Conservation (phyloP, 2,888 invertebrate genomes). For the Teleogryllus oceanicus region DNA sequence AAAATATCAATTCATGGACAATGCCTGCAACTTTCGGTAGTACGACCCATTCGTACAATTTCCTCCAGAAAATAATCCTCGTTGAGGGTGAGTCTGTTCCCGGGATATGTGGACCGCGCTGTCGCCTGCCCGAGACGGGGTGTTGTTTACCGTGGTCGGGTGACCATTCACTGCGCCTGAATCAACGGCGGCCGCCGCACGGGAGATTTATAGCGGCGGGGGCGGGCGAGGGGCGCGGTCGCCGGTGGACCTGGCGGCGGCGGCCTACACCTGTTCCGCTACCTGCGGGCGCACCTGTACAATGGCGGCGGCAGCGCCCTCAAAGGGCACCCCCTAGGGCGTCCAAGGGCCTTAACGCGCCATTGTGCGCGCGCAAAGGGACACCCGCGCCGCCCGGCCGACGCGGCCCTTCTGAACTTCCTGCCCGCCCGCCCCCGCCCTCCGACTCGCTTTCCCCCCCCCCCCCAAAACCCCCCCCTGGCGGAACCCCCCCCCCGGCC, state of each 20-base stretch:
- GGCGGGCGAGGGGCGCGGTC: background rate
- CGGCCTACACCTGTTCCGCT: slow-evolving; percentile 1
- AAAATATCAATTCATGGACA: too few relatives aligned
- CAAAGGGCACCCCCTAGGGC: background rate
- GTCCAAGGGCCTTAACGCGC: background rate
- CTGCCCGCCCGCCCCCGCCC: background rate
- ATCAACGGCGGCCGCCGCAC: background rate
- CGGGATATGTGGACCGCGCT: too few relatives aligned
- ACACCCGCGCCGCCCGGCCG: background rate
- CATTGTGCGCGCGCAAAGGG: slow-evolving; percentile 9
- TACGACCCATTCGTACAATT: too few relatives aligned
- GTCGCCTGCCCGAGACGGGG: too few relatives aligned
- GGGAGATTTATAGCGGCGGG: background rate
- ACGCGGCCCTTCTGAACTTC: slow-evolving; percentile 7
- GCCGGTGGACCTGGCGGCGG: background rate
- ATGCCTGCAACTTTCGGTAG: too few relatives aligned
- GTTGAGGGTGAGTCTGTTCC: too few relatives aligned
- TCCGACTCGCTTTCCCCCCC: background rate
- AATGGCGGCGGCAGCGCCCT: background rate
- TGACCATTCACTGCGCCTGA: background rate
- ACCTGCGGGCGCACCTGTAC: slow-evolving; percentile 10
- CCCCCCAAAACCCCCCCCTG: background rate
- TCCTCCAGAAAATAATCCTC: too few relatives aligned
- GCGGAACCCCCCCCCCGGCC: too few relatives aligned
- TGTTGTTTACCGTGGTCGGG: background rate